A percentile compares a stretch with the other conserved stretches of the same genome.
Conservation (phyloP, 2,888 invertebrate genomes). For the Drosophila colorata region DNA sequence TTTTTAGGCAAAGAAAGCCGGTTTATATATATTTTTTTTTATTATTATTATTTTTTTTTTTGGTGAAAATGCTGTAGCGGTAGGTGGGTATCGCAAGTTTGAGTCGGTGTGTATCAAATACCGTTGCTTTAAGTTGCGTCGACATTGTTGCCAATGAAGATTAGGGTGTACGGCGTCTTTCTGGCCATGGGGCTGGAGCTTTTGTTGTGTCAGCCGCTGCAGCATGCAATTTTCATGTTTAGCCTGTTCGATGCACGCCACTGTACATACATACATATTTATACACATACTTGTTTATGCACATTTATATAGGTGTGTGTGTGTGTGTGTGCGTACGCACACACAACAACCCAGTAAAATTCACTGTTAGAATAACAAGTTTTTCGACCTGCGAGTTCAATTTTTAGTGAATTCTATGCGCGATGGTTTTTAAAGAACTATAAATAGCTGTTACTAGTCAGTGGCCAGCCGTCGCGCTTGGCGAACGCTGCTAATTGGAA, state of each 20-base stretch:
- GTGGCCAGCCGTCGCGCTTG: constrained; percentile 65
- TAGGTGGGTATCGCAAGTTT: constrained; percentile 31
- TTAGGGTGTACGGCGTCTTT: constrained; percentile 52
- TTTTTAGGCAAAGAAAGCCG: constrained; percentile 14
- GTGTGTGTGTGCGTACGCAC: constrained; percentile 7
- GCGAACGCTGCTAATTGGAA: constrained; percentile 65
- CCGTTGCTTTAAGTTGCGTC: constrained; percentile 59
- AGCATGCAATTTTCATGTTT: constrained; percentile 66
- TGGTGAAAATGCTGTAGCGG: constrained; percentile 5
- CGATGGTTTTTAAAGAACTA: constrained; percentile 29
- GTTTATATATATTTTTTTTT: constrained; percentile 37
- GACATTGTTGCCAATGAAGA: constrained; percentile 60
- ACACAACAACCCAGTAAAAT: constrained; percentile 36
- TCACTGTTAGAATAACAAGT: constrained; percentile 71
- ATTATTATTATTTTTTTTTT: background rate
- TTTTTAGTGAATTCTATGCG: constrained; percentile 52
- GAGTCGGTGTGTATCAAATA: constrained; percentile 54
- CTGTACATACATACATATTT: constrained; percentile 18
- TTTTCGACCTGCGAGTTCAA: constrained; percentile 60
- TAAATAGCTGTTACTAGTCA: constrained; percentile 33
- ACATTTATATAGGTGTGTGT: background rate
- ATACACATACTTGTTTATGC: background rate
- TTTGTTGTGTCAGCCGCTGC: constrained; percentile 36
- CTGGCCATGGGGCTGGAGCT: constrained; percentile 35
- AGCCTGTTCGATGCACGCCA: constrained; percentile 42